Evolutionary conservation across 2,113 vertebrate genomes (phyloP).

Genomic region (Axis porcinus): DNA sequence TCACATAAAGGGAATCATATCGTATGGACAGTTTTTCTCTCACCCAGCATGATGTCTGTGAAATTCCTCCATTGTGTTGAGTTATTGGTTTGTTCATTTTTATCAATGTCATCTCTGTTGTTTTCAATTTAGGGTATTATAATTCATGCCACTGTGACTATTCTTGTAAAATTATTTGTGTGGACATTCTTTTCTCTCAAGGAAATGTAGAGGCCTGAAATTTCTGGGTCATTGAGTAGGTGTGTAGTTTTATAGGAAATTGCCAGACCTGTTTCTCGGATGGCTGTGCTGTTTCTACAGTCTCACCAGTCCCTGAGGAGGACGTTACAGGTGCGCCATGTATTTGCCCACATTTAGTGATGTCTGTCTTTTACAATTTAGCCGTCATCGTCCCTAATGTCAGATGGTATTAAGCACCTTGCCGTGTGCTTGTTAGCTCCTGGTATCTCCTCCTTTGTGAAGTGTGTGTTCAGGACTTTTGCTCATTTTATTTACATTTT

Average conservation of each 20-base stretch:
- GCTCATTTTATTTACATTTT: neutral
- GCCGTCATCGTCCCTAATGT: neutral
- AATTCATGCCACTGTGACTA: neutral
- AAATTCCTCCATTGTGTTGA: neutral
- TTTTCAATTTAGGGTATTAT: neutral
- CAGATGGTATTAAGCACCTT: neutral
- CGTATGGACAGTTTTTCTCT: neutral
- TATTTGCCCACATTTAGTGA: neutral
- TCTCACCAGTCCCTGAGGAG: fast-evolving
- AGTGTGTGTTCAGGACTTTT: neutral
- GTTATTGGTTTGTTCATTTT: neutral
- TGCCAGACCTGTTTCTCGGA: neutral
- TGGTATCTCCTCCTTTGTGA: neutral
- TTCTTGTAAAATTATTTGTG: neutral
- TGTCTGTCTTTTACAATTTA: neutral
- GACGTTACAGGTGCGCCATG: neutral
- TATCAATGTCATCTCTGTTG: neutral
- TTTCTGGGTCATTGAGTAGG: neutral
- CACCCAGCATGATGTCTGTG: neutral
- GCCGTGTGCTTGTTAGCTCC: neutral
- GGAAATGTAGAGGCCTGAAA: neutral
- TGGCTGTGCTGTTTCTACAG: neutral
- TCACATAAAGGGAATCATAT: neutral
- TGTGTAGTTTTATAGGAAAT: neutral
- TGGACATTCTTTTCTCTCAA: neutral